These are phyloP conservation scores for Apodemus sylvaticus DNA, from an alignment of 2,113 vertebrate species.

Conservation along the genomic window DNA sequence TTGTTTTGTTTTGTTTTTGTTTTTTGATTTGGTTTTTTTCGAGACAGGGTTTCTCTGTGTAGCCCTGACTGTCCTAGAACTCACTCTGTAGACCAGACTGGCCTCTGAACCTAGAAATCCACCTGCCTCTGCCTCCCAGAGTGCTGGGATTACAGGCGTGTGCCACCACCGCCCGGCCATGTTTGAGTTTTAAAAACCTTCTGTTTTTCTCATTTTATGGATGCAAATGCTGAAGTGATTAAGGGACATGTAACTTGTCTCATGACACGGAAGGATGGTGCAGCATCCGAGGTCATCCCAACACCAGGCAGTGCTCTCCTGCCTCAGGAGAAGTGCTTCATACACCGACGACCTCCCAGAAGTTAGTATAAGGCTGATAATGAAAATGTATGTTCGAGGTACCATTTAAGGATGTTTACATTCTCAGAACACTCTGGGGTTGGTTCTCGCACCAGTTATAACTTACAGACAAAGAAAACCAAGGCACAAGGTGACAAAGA, in stretches of 20 bases:
- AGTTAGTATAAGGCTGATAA: background rate
- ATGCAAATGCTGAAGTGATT: background rate
- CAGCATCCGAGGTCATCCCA: background rate
- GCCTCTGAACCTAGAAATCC: no score
- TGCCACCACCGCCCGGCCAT: no score
- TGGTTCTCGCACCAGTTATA: background rate
- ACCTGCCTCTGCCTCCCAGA: no score
- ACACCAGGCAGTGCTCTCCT: background rate
- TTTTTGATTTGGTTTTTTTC: no score
- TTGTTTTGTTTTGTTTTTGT: no score
- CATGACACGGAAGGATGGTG: background rate
- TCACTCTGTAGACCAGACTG: no score
- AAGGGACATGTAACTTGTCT: background rate
- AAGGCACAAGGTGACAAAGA: background rate
- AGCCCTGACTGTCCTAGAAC: no score
- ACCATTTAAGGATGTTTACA: background rate
- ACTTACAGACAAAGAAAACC: constrained; percentile 1
- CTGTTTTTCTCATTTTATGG: background rate
- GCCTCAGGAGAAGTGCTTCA: background rate
- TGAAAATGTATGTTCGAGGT: background rate
- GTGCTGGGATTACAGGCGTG: no score
- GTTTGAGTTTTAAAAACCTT: background rate
- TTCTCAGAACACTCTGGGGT: background rate
- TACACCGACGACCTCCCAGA: background rate
- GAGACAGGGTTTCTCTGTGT: no score